Percentiles rank a stretch among this genome's conserved stretches.
phyloP scores from a whole-genome alignment of 2,113 vertebrate genomes.

The Cavia porcellus region DNA sequence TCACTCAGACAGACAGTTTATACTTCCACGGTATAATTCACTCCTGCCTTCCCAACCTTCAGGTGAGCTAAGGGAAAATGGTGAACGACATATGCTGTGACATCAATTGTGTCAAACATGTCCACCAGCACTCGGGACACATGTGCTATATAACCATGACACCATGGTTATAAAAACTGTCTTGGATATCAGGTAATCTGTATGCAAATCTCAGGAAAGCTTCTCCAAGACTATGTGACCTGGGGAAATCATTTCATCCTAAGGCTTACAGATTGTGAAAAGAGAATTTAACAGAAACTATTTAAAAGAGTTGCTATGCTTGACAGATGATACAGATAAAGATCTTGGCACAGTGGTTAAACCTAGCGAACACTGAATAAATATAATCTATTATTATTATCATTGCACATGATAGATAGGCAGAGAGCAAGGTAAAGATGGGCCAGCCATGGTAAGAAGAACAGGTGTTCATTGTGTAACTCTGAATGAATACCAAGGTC shows the following conservation, averaged over 20 bases:
- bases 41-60: not conserved
- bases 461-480: not conserved
- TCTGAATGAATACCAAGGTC: not conserved
- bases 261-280: not conserved
- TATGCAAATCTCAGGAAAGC: not conserved
- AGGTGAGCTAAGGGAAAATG: not conserved
- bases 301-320: not conserved
- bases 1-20: not conserved
- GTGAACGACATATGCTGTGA: fast-evolving
- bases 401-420: not conserved
- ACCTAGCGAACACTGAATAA: not conserved
- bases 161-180: not conserved
- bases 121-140: not conserved
- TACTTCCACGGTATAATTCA: not conserved
- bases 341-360: not conserved
- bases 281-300: not conserved
- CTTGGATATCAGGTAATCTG: not conserved
- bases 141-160: too few species aligned
- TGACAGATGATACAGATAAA: not conserved
- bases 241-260: not conserved
- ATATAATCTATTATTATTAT: not conserved
- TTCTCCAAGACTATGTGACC: not conserved
- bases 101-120: not conserved
- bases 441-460: not conserved
- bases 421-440: not conserved